Conservation (phyloP, 2,888 invertebrate genomes). For the Noctua comes region DNA sequence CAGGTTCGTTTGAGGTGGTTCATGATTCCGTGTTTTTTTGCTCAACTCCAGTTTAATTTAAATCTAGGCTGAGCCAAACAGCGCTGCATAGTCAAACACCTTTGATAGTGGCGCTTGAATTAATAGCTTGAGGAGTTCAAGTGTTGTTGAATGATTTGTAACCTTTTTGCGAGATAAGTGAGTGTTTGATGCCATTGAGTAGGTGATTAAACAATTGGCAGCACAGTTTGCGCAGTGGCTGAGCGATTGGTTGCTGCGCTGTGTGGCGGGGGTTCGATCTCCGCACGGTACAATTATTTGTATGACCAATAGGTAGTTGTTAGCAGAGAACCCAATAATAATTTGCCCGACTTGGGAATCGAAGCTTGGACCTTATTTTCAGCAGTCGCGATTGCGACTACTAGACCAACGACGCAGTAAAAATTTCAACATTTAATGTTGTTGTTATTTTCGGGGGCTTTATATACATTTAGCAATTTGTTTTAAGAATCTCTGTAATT, state of each 20-base stretch:
- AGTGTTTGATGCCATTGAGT: background rate
- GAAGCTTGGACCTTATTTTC: no score
- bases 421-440: background rate
- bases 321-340: no score
- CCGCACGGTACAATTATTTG: no score
- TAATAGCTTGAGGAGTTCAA: conserved; percentile 42
- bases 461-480: background rate
- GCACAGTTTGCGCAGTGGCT: no score
- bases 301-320: no score
- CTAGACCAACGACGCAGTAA: background rate
- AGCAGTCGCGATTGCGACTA: no score
- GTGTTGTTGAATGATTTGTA: conserved; percentile 28
- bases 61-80: conserved; percentile 52
- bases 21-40: conserved; percentile 61
- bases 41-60: conserved; percentile 63
- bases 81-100: conserved; percentile 47
- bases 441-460: background rate
- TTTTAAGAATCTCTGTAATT: background rate
- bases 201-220: no score
- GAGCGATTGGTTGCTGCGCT: no score
- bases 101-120: conserved; percentile 49
- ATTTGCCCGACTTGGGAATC: no score
- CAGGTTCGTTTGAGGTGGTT: conserved; percentile 55
- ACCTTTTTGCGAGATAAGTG: background rate
- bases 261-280: no score